Conservation (phyloP, 2,888 invertebrate genomes). For the Tanypteryx hageni region DNA sequence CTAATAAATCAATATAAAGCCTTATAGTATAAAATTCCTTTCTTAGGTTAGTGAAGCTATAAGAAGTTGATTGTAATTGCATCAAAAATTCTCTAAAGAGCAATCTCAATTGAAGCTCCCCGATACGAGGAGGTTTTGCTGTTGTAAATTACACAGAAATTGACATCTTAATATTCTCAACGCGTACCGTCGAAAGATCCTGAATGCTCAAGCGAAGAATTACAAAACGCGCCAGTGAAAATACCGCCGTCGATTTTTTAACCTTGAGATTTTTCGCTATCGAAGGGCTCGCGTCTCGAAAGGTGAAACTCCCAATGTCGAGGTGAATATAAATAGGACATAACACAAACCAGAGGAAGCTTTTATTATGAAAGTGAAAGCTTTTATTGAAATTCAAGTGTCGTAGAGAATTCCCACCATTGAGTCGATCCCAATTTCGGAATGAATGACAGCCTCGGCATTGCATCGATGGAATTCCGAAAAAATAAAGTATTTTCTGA, state of each 20-base stretch:
- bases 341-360: not conserved
- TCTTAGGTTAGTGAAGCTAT: no score
- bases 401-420: not conserved
- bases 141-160: no score
- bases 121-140: no score
- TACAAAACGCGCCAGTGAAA: not conserved
- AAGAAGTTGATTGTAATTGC: no score
- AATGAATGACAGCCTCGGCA: not conserved
- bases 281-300: not conserved
- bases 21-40: no score
- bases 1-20: no score
- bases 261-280: not conserved
- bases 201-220: no score
- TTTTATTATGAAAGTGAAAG: not conserved
- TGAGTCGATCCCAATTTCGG: not conserved
- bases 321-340: not conserved
- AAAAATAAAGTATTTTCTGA: not conserved
- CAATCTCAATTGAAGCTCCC: no score
- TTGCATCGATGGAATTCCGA: not conserved
- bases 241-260: not conserved
- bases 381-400: not conserved
- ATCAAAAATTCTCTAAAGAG: no score
- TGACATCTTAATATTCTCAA: no score
- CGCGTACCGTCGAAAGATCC: no score
- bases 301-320: not conserved